These are phyloP conservation scores for Nemopilema nomurai DNA, from an alignment of 30 jellyfish, hydroid and myxozoan genomes.

Conservation along the genomic window DNA sequence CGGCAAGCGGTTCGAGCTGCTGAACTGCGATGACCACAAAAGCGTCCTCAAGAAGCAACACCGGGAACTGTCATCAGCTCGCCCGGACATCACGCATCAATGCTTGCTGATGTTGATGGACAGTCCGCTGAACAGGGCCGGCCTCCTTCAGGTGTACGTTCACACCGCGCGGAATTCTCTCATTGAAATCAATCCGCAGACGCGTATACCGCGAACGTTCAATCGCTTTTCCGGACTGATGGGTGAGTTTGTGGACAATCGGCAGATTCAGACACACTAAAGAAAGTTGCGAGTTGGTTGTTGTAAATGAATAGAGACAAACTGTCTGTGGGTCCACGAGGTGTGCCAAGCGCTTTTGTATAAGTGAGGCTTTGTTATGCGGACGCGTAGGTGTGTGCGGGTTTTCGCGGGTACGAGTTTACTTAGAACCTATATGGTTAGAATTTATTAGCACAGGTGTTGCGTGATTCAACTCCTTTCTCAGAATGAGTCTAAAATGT, in stretches of 20 bases:
- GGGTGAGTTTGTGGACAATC: constrained; percentile 61
- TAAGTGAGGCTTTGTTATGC: no score
- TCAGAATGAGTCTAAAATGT: no score
- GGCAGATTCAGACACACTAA: no score
- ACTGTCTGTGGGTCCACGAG: no score
- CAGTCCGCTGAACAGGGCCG: constrained; percentile 97
- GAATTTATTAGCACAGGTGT: no score
- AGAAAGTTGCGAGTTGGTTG: no score
- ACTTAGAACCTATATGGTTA: no score
- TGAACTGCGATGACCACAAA: constrained; percentile 94
- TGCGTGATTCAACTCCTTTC: no score
- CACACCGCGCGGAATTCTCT: constrained; percentile 88
- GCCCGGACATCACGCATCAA: constrained; percentile 96
- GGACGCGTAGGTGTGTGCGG: no score
- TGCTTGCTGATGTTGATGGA: constrained; percentile 95
- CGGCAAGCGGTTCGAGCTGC: constrained; percentile 87
- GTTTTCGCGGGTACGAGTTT: no score
- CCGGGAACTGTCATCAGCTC: constrained; percentile 71
- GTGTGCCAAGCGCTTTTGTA: no score
- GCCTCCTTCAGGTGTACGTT: constrained; percentile 89
- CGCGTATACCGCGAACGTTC: constrained; percentile 95
- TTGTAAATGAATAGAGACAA: no score
- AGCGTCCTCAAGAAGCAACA: constrained; percentile 74
- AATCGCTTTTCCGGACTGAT: constrained; percentile 90
- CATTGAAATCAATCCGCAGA: constrained; percentile 95